phyloP scores from a whole-genome alignment of 1,140 invertebrate species.

The Thaumatotibia leucotreta region DNA sequence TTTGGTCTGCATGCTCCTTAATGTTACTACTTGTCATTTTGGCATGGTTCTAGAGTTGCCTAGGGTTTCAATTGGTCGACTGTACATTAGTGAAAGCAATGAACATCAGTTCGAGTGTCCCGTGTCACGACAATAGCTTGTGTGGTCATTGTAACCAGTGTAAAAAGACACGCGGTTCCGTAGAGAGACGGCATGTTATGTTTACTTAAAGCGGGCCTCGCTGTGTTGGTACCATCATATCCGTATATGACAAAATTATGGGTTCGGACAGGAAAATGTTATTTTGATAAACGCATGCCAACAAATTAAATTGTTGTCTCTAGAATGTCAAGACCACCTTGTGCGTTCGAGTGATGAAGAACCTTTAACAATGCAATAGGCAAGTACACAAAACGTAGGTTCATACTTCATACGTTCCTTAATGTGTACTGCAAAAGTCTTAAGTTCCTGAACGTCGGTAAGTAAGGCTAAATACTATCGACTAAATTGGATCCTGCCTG shows the following conservation, averaged over 20 bases:
- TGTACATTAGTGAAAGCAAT: background rate
- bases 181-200: background rate
- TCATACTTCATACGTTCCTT: too few species aligned
- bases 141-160: slow-evolving; percentile 42
- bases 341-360: background rate
- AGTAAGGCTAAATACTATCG: too few species aligned
- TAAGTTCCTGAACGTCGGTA: too few species aligned
- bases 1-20: too few species aligned
- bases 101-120: background rate
- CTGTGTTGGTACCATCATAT: background rate
- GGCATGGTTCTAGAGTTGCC: too few species aligned
- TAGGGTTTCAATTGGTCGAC: background rate
- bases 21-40: too few species aligned
- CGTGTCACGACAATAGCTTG: slow-evolving; percentile 43
- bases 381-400: too few species aligned
- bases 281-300: slow-evolving; percentile 31
- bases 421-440: too few species aligned
- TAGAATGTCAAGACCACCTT: slow-evolving; percentile 21
- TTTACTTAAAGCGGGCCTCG: background rate
- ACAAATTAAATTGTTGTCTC: slow-evolving; percentile 21
- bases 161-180: slow-evolving; percentile 20
- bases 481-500: too few species aligned
- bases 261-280: slow-evolving; percentile 43
- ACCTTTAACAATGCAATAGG: background rate
- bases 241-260: slow-evolving; percentile 40